Evolutionary conservation across 1,140 invertebrate species (phyloP).

Genomic region (Saccostrea echinata): DNA sequence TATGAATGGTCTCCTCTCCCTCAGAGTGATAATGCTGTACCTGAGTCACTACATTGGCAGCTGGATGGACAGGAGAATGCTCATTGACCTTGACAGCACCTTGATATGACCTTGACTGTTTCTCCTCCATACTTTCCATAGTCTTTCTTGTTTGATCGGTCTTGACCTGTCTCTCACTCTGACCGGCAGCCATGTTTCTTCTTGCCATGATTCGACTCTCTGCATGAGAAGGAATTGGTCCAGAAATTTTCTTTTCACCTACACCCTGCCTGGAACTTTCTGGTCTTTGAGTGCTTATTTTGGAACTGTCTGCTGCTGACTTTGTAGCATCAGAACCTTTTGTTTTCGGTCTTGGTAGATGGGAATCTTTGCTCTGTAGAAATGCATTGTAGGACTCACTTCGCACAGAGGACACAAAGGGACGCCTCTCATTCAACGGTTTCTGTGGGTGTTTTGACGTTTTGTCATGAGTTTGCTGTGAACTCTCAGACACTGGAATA

Average conservation of each 20-base stretch:
- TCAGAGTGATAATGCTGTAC: conserved; percentile 47
- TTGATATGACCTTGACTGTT: conserved; percentile 6
- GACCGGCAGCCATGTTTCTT: conserved; percentile 17
- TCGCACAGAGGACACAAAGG: conserved; percentile 41
- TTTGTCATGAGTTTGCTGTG: conserved; percentile 13
- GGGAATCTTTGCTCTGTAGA: conserved; percentile 11
- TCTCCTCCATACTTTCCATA: conserved; percentile 37
- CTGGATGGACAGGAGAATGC: conserved; percentile 44
- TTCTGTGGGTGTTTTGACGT: neutral
- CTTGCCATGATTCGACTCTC: conserved; percentile 5
- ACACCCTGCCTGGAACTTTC: conserved; percentile 4
- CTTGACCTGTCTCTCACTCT: neutral
- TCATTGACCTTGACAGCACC: conserved; percentile 25
- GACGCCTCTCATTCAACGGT: neutral
- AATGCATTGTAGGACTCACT: conserved; percentile 27
- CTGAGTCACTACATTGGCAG: conserved; percentile 46
- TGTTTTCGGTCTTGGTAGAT: conserved; percentile 37
- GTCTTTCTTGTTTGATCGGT: neutral
- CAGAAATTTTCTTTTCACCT: conserved; percentile 11
- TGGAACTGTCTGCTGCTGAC: neutral
- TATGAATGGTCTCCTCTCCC: neutral
- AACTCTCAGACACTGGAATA: conserved; percentile 37
- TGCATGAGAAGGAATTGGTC: conserved; percentile 12
- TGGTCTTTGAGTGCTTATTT: neutral
- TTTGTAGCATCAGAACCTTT: conserved; percentile 40